A percentile compares a stretch with the other conserved stretches of the same genome.
These are phyloP conservation scores for Oreochromis niloticus DNA, from an alignment of 2,113 vertebrate genomes.

Conservation along the genomic window DNA sequence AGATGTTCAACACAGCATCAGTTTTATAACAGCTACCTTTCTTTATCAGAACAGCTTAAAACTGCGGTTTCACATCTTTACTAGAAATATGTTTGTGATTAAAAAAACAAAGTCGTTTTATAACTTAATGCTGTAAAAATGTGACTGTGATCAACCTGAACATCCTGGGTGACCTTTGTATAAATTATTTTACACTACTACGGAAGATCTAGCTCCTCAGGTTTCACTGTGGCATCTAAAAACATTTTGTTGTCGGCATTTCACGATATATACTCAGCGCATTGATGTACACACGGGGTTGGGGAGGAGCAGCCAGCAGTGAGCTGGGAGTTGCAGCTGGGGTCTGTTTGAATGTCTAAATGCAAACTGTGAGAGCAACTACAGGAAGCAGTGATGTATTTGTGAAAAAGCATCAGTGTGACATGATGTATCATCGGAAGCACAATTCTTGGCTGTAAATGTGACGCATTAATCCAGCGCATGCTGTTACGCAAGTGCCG, in stretches of 20 bases:
- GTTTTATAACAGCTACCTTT: background rate
- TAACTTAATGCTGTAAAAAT: background rate
- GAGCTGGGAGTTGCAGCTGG: background rate
- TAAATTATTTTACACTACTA: background rate
- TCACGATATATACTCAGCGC: background rate
- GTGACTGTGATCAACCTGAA: background rate
- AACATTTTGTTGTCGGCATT: background rate
- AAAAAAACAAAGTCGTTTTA: background rate
- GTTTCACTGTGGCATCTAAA: background rate
- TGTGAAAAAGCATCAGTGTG: background rate
- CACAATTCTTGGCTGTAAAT: background rate
- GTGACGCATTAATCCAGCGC: background rate
- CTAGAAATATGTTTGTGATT: background rate
- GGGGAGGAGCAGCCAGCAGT: fast-evolving
- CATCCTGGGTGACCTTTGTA: background rate
- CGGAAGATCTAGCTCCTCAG: background rate
- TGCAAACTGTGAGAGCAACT: background rate
- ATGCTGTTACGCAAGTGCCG: background rate
- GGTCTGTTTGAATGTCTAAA: background rate
- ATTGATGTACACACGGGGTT: background rate
- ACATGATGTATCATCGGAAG: background rate
- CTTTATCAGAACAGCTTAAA: background rate
- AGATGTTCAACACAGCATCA: background rate
- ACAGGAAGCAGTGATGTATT: background rate
- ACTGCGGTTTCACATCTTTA: background rate